Evolutionary conservation across 1,140 invertebrate genomes (phyloP).

Genomic region (Drosophila pectinifera): DNA sequence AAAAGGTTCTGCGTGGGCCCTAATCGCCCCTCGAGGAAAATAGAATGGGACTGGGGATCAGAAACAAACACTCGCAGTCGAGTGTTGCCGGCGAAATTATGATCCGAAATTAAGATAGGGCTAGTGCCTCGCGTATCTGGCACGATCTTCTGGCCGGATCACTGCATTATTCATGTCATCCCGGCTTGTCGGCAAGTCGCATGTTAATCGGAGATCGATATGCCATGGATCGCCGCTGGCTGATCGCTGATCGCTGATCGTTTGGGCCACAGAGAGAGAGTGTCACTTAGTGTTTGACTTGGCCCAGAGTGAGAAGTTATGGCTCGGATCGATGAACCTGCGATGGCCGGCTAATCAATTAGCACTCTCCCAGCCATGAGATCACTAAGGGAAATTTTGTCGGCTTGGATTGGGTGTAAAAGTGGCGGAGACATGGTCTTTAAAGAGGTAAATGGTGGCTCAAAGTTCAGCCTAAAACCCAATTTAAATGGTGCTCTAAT

Average conservation of each 20-base stretch:
- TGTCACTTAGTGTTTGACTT: conserved; percentile 47
- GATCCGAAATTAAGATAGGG: conserved; percentile 78
- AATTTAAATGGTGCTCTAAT: not conserved
- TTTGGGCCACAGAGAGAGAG: conserved; percentile 41
- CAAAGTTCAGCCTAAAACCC: no score
- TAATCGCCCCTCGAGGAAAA: conserved; percentile 56
- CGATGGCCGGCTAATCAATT: conserved; percentile 43
- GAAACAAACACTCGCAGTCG: conserved; percentile 34
- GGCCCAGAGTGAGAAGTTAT: conserved; percentile 40
- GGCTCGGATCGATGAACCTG: conserved; percentile 40
- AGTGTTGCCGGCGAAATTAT: conserved; percentile 78
- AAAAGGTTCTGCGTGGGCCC: conserved; percentile 69
- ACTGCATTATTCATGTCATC: conserved; percentile 73
- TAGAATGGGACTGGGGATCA: not conserved
- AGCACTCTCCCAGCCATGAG: conserved; percentile 36
- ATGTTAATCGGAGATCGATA: conserved; percentile 58
- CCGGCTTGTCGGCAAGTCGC: conserved; percentile 50
- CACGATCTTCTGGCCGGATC: conserved; percentile 62
- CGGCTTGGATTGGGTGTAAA: conserved; percentile 8
- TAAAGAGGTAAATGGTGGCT: not conserved
- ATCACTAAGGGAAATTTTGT: conserved; percentile 37
- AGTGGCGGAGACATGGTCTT: not conserved
- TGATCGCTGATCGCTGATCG: no score
- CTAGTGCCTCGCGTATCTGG: conserved; percentile 42
- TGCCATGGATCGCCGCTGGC: conserved; percentile 29